Percentiles rank a stretch among this genome's conserved stretches.
phyloP scores from a whole-genome alignment of 2,113 vertebrate species.

The Seriola rivoliana region DNA sequence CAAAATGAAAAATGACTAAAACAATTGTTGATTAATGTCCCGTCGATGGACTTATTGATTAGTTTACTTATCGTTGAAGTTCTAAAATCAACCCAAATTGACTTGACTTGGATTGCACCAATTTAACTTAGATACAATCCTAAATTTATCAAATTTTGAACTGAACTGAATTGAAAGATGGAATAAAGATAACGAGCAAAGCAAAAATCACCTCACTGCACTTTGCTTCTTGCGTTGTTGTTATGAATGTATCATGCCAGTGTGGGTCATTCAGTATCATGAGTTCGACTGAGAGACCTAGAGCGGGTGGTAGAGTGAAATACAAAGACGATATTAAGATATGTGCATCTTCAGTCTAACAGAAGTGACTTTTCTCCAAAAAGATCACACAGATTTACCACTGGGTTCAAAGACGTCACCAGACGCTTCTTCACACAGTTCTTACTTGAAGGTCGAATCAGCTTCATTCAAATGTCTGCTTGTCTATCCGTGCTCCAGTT shows the following conservation, averaged over 20 bases:
- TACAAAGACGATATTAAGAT: background rate
- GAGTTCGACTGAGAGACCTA: background rate
- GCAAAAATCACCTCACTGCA: background rate
- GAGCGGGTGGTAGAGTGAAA: background rate
- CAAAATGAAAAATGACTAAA: background rate
- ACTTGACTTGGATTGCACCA: background rate
- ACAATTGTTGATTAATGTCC: background rate
- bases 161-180: background rate
- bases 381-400: background rate
- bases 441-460: constrained; percentile 1
- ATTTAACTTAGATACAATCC: too few species aligned
- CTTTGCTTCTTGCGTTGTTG: background rate
- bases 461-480: constrained; percentile 13
- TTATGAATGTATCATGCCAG: background rate
- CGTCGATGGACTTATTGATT: background rate
- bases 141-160: background rate
- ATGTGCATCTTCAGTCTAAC: background rate
- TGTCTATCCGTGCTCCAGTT: constrained; percentile 28
- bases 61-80: background rate
- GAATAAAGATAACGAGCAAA: background rate
- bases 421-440: background rate
- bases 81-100: background rate
- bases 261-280: background rate
- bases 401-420: background rate
- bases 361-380: background rate